phyloP scores from a whole-genome alignment of 2,113 vertebrate species.

The Peromyscus leucopus region DNA sequence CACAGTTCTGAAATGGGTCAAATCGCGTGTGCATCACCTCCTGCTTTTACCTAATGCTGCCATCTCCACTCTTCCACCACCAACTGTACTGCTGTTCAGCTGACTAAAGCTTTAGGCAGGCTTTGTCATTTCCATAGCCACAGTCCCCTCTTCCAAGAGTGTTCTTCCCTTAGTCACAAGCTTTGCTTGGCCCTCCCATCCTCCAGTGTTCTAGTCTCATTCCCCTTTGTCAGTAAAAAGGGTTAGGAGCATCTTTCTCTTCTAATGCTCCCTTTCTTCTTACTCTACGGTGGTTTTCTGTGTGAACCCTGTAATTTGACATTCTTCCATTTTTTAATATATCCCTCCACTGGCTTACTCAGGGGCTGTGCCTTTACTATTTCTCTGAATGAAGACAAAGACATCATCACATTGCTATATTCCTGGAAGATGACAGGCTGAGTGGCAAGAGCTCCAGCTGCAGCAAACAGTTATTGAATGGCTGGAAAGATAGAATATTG shows the following conservation, averaged over 20 bases:
- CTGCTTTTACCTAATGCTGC: not conserved
- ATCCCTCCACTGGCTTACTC: not conserved
- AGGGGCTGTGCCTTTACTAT: not conserved
- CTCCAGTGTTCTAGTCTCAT: not conserved
- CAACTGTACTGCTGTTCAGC: not conserved
- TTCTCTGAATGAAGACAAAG: not conserved
- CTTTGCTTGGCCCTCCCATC: no score
- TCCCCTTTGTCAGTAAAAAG: not conserved
- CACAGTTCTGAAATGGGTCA: not conserved
- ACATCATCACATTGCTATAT: not conserved
- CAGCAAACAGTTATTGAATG: not conserved
- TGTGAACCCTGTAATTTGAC: not conserved
- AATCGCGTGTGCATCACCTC: accelerated
- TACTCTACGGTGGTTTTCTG: not conserved
- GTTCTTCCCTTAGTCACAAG: not conserved
- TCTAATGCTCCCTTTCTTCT: not conserved
- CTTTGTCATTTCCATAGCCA: not conserved
- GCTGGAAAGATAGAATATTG: not conserved
- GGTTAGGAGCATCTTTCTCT: not conserved
- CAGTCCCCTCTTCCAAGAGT: not conserved
- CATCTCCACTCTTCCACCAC: not conserved
- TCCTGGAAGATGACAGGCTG: not conserved
- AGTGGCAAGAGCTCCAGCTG: not conserved
- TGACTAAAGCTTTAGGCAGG: not conserved
- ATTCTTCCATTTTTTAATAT: not conserved